phyloP scores from a whole-genome alignment of 2,888 invertebrate genomes.

The Apotomis turbidana region DNA sequence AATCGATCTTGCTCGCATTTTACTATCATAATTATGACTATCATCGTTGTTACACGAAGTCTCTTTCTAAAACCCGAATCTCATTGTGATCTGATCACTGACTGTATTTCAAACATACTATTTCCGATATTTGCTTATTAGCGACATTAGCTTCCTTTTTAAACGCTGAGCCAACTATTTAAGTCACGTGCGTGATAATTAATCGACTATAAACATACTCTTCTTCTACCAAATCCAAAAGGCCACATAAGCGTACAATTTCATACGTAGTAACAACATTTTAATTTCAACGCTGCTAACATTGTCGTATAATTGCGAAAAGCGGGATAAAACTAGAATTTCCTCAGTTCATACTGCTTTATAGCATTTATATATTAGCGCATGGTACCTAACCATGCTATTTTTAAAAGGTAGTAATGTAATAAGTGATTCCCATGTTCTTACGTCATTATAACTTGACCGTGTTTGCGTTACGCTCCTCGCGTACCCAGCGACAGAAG shows the following conservation, averaged over 20 bases:
- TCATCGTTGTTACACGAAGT: no score
- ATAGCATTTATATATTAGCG: no score
- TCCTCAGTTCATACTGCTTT: no score
- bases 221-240: not conserved
- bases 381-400: no score
- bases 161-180: not conserved
- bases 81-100: no score
- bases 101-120: no score
- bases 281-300: not conserved
- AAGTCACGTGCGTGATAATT: not conserved
- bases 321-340: no score
- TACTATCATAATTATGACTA: no score
- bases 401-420: no score
- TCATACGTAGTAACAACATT: not conserved
- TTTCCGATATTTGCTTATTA: not conserved
- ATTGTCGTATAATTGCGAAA: not conserved
- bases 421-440: not conserved
- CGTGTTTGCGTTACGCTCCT: constrained; percentile 19
- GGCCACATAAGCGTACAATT: not conserved
- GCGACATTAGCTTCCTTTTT: constrained; percentile 1
- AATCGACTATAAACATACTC: not conserved
- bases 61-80: no score
- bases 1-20: no score
- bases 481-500: constrained; percentile 19
- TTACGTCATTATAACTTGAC: not conserved